These are phyloP conservation scores for Pelodytes ibericus DNA, from an alignment of 2,797 vertebrate genomes.

Conservation along the genomic window DNA sequence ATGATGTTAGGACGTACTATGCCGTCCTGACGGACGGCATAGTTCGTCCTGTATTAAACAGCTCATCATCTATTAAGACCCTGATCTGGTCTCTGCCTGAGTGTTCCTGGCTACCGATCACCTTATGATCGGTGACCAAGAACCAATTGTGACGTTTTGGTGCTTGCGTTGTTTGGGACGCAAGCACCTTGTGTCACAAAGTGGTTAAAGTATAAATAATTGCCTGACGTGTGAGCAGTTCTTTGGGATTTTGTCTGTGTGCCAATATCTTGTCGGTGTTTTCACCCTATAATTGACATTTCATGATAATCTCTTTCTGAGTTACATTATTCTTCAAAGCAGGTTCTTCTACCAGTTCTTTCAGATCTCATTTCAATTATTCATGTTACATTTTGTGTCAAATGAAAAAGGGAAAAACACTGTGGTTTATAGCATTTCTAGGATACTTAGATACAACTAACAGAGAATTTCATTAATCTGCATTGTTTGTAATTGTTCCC, in stretches of 20 bases:
- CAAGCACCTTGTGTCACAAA: too few species aligned
- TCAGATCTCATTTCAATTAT: constrained; percentile 51
- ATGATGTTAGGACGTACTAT: too few species aligned
- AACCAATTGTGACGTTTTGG: too few species aligned
- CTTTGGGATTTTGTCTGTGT: constrained; percentile 11
- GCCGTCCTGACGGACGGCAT: too few species aligned
- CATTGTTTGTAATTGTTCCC: neutral
- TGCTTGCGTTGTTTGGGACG: too few species aligned
- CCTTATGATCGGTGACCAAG: too few species aligned
- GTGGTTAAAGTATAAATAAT: too few species aligned
- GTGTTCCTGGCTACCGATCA: too few species aligned
- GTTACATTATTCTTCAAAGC: constrained; percentile 53
- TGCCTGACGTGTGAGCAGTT: too few species aligned
- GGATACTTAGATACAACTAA: constrained; percentile 19
- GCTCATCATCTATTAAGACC: too few species aligned
- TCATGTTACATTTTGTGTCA: constrained; percentile 51
- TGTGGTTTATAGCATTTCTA: constrained; percentile 32
- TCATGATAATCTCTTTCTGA: constrained; percentile 46
- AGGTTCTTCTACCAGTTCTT: constrained; percentile 24
- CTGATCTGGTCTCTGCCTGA: too few species aligned
- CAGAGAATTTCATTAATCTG: constrained; percentile 20
- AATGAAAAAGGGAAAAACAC: constrained; percentile 3
- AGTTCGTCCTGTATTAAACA: too few species aligned
- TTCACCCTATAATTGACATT: constrained; percentile 34
- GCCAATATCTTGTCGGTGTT: constrained; percentile 33